A percentile compares a stretch with the other conserved stretches of the same genome.
phyloP scores from a whole-genome alignment of 2,888 invertebrate species.

The Meliscaeva auricollis region DNA sequence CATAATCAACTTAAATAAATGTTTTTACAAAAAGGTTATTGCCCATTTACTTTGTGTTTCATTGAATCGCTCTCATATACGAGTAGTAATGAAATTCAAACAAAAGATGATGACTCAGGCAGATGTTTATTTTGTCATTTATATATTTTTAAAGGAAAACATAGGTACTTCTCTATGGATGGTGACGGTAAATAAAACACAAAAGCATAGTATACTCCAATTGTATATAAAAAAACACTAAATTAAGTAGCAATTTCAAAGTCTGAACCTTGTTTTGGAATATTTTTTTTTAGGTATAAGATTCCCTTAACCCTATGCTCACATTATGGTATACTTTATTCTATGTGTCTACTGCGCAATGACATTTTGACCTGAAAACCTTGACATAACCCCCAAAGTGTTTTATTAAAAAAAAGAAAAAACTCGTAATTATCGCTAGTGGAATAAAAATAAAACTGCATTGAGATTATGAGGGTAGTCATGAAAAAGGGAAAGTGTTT shows the following conservation, averaged over 20 bases:
- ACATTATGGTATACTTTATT: not conserved
- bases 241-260: conserved; percentile 9
- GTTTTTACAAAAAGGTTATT: conserved; percentile 36
- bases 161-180: conserved; percentile 1
- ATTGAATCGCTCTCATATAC: conserved; percentile 28
- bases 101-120: conserved; percentile 60
- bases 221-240: not conserved
- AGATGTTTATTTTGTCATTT: conserved; percentile 2
- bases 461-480: not conserved
- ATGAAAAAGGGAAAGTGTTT: not conserved
- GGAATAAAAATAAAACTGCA: conserved; percentile 1
- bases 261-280: conserved; percentile 4
- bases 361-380: conserved; percentile 54
- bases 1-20: not conserved
- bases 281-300: conserved; percentile 3
- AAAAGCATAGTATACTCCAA: not conserved
- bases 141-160: not conserved
- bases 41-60: conserved; percentile 48
- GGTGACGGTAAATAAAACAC: not conserved
- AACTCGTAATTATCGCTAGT: conserved; percentile 2
- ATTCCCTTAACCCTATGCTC: not conserved
- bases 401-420: conserved; percentile 1
- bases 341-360: conserved; percentile 15
- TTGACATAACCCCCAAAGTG: conserved; percentile 29
- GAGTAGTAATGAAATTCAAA: conserved; percentile 40